phyloP scores from a whole-genome alignment of 2,888 invertebrate species.

The Auanema sp. region DNA sequence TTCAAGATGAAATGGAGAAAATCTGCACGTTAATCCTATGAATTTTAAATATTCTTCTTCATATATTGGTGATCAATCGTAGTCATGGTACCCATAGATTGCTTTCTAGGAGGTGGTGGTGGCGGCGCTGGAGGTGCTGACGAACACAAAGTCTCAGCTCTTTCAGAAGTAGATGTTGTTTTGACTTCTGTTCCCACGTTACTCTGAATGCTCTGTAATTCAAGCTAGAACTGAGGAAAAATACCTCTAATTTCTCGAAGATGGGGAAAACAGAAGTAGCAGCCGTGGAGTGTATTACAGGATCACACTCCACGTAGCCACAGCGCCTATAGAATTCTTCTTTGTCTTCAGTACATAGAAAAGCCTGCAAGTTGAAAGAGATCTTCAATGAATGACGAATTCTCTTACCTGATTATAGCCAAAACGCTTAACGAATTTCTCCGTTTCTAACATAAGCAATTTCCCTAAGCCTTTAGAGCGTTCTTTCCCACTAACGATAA shows the following conservation, averaged over 20 bases:
- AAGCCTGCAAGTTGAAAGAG: conserved; percentile 45
- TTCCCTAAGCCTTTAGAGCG: conserved; percentile 64
- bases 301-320: conserved; percentile 60
- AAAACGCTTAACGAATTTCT: conserved; percentile 42
- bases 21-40: too few species aligned
- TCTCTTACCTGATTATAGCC: conserved; percentile 39
- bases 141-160: background rate
- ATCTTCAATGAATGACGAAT: too few species aligned
- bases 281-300: conserved; percentile 43
- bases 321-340: conserved; percentile 65
- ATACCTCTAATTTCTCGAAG: conserved; percentile 8
- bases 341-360: conserved; percentile 66
- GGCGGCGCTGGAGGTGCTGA: conserved; percentile 17
- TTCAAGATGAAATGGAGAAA: too few species aligned
- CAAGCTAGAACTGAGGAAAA: background rate
- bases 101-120: conserved; percentile 10
- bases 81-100: conserved; percentile 13
- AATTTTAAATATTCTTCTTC: conserved; percentile 17
- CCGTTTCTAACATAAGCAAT: conserved; percentile 64
- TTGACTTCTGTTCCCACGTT: background rate
- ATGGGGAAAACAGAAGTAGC: conserved; percentile 44
- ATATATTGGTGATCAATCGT: conserved; percentile 34
- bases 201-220: background rate
- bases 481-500: conserved; percentile 35
- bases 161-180: background rate